phyloP scores from a whole-genome alignment of 2,888 invertebrate species.

The Drosophila flavopinicola region DNA sequence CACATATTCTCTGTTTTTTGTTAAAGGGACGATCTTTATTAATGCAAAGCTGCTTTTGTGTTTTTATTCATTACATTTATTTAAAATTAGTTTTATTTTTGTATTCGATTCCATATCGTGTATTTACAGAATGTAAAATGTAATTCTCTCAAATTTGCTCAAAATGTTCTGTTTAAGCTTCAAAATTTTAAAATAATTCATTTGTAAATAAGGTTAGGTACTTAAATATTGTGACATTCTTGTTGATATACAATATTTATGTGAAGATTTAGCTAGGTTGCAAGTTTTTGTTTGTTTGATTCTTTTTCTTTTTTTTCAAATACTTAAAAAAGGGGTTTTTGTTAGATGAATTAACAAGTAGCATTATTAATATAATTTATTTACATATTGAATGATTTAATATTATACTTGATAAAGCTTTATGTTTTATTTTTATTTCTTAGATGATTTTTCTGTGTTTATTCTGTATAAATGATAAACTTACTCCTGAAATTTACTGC shows the following conservation, averaged over 20 bases:
- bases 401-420: constrained; percentile 26
- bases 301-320: constrained; percentile 19
- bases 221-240: constrained; percentile 34
- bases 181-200: constrained; percentile 3
- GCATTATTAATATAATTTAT: constrained; percentile 44
- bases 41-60: constrained; percentile 65
- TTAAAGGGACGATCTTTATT: constrained; percentile 72
- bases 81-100: constrained; percentile 32
- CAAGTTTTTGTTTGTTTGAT: no score
- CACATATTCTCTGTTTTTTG: constrained; percentile 41
- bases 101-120: constrained; percentile 23
- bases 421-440: constrained; percentile 8
- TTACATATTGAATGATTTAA: constrained; percentile 36
- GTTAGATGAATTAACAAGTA: constrained; percentile 4
- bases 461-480: not conserved
- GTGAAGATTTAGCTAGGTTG: constrained; percentile 9
- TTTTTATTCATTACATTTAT: constrained; percentile 41
- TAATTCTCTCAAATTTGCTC: not conserved
- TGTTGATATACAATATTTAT: constrained; percentile 7
- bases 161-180: constrained; percentile 6
- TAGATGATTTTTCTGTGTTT: not conserved
- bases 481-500: not conserved
- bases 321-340: constrained; percentile 47
- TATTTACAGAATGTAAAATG: constrained; percentile 56
- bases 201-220: constrained; percentile 49